Conservation (phyloP, 2,888 invertebrate genomes). For the Tetrapedia diversipes region DNA sequence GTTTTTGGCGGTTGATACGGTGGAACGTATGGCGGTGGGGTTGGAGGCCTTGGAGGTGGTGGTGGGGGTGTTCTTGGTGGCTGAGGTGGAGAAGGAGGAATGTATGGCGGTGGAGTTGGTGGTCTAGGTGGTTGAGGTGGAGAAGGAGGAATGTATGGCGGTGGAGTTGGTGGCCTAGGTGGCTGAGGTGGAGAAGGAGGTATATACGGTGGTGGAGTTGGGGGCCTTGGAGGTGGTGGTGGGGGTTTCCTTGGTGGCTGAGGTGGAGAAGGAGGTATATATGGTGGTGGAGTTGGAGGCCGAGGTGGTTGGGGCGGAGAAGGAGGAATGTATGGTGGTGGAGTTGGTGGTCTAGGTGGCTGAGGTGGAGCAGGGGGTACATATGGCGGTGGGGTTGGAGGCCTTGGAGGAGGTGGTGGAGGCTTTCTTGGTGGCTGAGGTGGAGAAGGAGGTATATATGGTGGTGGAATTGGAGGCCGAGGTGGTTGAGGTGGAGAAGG, state of each 20-base stretch:
- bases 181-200: slow-evolving; percentile 43
- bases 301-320: slow-evolving; percentile 19
- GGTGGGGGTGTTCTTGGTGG: slow-evolving; percentile 39
- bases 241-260: slow-evolving; percentile 24
- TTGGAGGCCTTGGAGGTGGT: slow-evolving; percentile 49
- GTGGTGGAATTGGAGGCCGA: neutral
- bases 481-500: slow-evolving; percentile 28
- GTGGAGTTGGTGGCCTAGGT: slow-evolving; percentile 78
- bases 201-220: slow-evolving; percentile 54
- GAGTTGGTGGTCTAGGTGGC: slow-evolving; percentile 12
- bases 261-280: slow-evolving; percentile 8
- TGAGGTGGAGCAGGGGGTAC: slow-evolving; percentile 36
- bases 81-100: slow-evolving; percentile 55
- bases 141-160: slow-evolving; percentile 76
- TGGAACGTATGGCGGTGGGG: slow-evolving; percentile 59
- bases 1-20: slow-evolving; percentile 28
- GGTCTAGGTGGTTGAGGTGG: slow-evolving; percentile 53
- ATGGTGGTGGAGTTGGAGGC: slow-evolving; percentile 34
- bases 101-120: slow-evolving; percentile 45
- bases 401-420: slow-evolving; percentile 10
- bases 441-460: neutral
- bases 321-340: slow-evolving; percentile 18
- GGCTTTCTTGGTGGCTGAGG: slow-evolving; percentile 39
- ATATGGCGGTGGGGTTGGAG: slow-evolving; percentile 21
- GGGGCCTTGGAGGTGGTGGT: slow-evolving; percentile 48